Evolutionary conservation across 2,888 invertebrate species (phyloP).

Genomic region (Calliscelio sp.): DNA sequence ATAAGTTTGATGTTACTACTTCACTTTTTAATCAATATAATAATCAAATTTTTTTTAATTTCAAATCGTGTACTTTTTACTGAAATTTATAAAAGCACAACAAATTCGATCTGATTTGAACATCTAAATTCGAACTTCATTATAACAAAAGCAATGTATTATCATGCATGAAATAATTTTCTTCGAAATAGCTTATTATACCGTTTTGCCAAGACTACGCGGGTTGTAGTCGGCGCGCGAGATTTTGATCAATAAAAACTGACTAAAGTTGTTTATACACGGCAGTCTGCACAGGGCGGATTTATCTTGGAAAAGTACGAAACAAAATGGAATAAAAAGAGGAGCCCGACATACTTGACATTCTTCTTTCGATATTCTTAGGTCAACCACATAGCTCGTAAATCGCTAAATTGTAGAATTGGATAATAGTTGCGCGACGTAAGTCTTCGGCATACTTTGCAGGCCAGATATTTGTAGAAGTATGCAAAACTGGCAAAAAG

Average conservation of each 20-base stretch:
- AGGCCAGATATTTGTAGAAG: slow-evolving; percentile 38
- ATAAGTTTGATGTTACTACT: too few relatives aligned
- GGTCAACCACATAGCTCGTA: slow-evolving; percentile 55
- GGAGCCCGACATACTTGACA: slow-evolving; percentile 42
- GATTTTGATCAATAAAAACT: slow-evolving; percentile 39
- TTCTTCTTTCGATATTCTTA: slow-evolving; percentile 63
- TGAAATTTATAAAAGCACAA: too few relatives aligned
- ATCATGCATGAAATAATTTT: background rate
- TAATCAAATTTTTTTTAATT: too few relatives aligned
- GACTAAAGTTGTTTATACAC: slow-evolving; percentile 27
- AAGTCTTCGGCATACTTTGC: slow-evolving; percentile 47
- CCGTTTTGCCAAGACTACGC: background rate
- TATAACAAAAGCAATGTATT: background rate
- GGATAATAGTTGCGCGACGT: slow-evolving; percentile 45
- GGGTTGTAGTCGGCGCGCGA: slow-evolving; percentile 10
- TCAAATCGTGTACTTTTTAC: too few relatives aligned
- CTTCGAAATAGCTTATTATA: background rate
- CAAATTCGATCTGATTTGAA: too few relatives aligned
- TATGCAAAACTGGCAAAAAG: slow-evolving; percentile 27
- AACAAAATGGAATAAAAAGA: slow-evolving; percentile 45
- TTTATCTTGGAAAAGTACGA: slow-evolving; percentile 34
- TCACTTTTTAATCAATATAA: too few relatives aligned
- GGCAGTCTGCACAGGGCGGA: slow-evolving; percentile 19
- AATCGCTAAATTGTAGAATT: slow-evolving; percentile 54
- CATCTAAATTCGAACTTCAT: too few relatives aligned